Conservation (phyloP, 2,113 vertebrate genomes). For the Eptesicus fuscus region DNA sequence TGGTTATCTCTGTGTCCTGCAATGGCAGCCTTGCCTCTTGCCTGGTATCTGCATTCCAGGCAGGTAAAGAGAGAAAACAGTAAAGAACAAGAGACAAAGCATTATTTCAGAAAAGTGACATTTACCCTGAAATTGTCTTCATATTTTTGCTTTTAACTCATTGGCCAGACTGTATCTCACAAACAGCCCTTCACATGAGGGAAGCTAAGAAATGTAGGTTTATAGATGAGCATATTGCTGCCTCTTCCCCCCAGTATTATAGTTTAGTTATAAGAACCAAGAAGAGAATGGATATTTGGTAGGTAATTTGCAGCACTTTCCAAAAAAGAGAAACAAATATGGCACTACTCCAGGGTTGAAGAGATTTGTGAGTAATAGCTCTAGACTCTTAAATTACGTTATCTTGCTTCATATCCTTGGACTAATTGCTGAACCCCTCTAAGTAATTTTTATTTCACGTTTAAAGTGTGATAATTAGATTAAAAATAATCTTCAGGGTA, state of each 20-base stretch:
- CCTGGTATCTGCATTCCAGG: background rate
- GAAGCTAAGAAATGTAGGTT: background rate
- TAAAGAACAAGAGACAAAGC: background rate
- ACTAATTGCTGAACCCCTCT: background rate
- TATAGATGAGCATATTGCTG: background rate
- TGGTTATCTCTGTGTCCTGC: background rate
- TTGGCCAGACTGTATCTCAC: background rate
- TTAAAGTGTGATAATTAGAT: background rate
- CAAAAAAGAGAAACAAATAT: background rate
- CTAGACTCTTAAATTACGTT: background rate
- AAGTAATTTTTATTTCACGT: background rate
- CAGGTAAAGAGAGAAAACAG: background rate
- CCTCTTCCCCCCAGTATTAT: background rate
- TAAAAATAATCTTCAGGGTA: background rate
- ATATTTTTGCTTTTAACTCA: background rate
- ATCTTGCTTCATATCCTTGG: background rate
- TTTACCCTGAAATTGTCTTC: background rate
- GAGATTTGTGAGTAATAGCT: background rate
- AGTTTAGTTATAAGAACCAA: background rate
- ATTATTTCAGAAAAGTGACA: background rate
- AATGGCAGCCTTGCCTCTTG: background rate
- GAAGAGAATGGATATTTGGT: background rate
- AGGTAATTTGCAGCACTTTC: background rate
- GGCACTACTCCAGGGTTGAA: background rate
- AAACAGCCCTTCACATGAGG: background rate